Percentiles rank a stretch among this genome's conserved stretches.
Conservation (phyloP, 2,888 invertebrate species). For the Calameuta idolon region DNA sequence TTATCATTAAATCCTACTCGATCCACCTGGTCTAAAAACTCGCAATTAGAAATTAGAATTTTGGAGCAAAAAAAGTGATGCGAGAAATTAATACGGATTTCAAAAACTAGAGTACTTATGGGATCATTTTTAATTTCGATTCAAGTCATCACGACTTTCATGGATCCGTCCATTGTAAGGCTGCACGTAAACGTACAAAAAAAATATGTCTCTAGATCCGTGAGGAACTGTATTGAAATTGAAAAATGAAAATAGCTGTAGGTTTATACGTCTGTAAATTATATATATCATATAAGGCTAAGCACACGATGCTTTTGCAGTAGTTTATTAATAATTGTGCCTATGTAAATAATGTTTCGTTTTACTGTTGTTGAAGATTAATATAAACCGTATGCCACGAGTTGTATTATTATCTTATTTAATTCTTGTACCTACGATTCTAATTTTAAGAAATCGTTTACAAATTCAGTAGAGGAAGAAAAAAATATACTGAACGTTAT, state of each 20-base stretch:
- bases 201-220: neutral
- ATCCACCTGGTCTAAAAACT: neutral
- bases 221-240: neutral
- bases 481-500: no score
- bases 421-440: neutral
- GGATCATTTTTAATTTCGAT: neutral
- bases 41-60: neutral
- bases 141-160: neutral
- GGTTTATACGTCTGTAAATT: neutral
- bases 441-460: neutral
- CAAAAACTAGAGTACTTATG: neutral
- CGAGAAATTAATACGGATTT: neutral
- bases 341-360: constrained; percentile 1
- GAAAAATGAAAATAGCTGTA: neutral
- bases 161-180: neutral
- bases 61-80: neutral
- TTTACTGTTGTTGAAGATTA: constrained; percentile 6
- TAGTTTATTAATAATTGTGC: constrained; percentile 1
- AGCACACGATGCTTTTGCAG: neutral
- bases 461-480: no score
- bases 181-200: constrained; percentile 3
- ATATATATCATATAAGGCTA: neutral
- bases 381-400: neutral
- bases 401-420: neutral
- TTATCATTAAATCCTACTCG: neutral